Base-by-base conservation (phyloP, 1,140 invertebrate species). In the Portunus trituberculatus region DNA sequence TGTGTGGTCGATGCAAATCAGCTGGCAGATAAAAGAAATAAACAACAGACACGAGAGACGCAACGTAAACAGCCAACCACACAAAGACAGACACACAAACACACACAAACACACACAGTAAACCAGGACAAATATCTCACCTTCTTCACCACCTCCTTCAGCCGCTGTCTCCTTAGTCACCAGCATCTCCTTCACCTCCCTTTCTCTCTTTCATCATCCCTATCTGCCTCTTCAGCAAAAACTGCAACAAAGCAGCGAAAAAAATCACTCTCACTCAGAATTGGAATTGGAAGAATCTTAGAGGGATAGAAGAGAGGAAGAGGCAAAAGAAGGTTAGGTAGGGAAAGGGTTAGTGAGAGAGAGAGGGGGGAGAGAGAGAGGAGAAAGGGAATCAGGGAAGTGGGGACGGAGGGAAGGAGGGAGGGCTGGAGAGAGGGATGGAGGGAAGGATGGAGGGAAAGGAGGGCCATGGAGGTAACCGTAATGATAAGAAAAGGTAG, bases 401-500 rank as follows among this genome's bases (percentile, higher is more conserved):
- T 7, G 25, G 67, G n/a, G 67, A 76, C 6, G 20, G 20, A 76
- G 67, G 67, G 20, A n/a, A 2, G 4, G n/a, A n/a, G 7, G 20
- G 67, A n/a, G 67, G 67, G 59, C 7, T 7, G 59, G 67, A 76
- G n/a, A 25, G 20, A 76, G 8, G 67, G 67, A 8, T 12, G 67
- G 67, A 76, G n/a, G 67, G 20, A n/a, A 8, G n/a, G 67, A n/a
- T 7, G 67, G 20, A n/a, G n/a, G n/a, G 67, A 76, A 76, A n/a
- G 67, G 67, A 76, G 67, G 67, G 67, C 20, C 67, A 76, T 25
- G n/a, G 67, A 76, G 67, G 67, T 76, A 76, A 76, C 67, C 67
- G 67, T 76, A 76, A 76, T 76, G 67, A 76, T 76, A 76, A 76
- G 67, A 76, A 76, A 76, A 25, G 67, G 67, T 76, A n/a, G 67